phyloP scores from a whole-genome alignment of 1,140 invertebrate genomes.

The Drosophila saltans region DNA sequence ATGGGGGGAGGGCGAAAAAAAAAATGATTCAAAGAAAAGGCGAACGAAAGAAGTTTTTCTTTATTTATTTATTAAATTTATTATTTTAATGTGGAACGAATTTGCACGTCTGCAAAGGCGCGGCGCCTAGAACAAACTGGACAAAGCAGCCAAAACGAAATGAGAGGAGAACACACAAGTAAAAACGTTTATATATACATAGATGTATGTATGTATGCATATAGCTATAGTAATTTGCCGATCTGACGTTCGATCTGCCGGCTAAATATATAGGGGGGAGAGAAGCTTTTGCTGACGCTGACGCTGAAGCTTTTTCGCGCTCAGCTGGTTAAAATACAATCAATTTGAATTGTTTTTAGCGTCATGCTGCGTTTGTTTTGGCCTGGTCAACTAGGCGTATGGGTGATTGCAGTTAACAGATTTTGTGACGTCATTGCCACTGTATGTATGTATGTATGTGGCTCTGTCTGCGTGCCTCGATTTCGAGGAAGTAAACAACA shows the following conservation, averaged over 20 bases:
- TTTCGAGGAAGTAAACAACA: constrained; percentile 73
- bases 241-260: constrained; percentile 43
- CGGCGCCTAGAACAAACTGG: constrained; percentile 63
- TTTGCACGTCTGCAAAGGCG: constrained; percentile 57
- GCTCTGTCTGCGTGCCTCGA: not conserved
- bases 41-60: not conserved
- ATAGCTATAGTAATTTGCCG: constrained; percentile 1
- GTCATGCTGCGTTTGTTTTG: constrained; percentile 73
- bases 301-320: constrained; percentile 54
- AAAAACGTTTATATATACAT: not conserved
- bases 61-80: not conserved
- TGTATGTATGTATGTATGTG: constrained; percentile 26
- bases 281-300: constrained; percentile 40
- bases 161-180: constrained; percentile 27
- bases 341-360: constrained; percentile 21
- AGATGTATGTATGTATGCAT: not conserved
- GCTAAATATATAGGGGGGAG: constrained; percentile 30
- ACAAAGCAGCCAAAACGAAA: constrained; percentile 46
- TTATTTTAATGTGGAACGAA: constrained; percentile 15
- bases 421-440: constrained; percentile 67
- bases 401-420: constrained; percentile 46
- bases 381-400: constrained; percentile 59
- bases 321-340: constrained; percentile 59
- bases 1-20: not conserved
- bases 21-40: not conserved